Evolutionary conservation across 2,113 vertebrate genomes (phyloP).

Genomic region (Castor canadensis): DNA sequence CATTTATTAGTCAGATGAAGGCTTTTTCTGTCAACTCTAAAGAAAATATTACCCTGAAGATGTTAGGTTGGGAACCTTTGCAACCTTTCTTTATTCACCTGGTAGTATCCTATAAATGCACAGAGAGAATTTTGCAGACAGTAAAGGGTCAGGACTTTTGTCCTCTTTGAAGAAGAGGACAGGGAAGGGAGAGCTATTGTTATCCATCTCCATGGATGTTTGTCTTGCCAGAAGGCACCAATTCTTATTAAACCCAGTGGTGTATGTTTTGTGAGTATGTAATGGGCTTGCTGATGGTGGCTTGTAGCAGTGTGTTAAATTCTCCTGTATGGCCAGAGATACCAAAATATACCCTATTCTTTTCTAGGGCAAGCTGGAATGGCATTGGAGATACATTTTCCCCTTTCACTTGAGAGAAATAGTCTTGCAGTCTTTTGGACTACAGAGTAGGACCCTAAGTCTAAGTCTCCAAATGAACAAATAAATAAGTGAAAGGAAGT

Average conservation of each 20-base stretch:
- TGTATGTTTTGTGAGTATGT: not conserved
- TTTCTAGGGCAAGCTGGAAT: not conserved
- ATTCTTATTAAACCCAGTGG: not conserved
- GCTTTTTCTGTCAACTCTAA: slow-evolving; percentile 75
- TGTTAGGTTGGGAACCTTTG: slow-evolving; percentile 17
- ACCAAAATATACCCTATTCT: not conserved
- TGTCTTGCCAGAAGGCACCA: not conserved
- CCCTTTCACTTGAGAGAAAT: not conserved
- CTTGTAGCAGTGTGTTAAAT: not conserved
- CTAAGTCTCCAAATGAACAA: not conserved
- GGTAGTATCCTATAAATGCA: not conserved
- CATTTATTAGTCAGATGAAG: slow-evolving; percentile 80
- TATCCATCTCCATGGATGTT: not conserved
- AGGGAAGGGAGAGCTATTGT: not conserved
- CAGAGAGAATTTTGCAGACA: not conserved
- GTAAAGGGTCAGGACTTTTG: not conserved
- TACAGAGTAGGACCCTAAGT: no score
- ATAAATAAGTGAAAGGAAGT: fast-evolving
- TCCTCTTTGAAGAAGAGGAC: not conserved
- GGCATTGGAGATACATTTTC: not conserved
- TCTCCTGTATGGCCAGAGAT: not conserved
- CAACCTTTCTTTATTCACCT: slow-evolving; percentile 44
- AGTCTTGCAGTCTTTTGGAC: not conserved
- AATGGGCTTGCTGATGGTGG: not conserved
- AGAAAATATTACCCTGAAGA: slow-evolving; percentile 42